Evolutionary conservation across 2,888 invertebrate species (phyloP).

Genomic region (Pantelozetes paolii): DNA sequence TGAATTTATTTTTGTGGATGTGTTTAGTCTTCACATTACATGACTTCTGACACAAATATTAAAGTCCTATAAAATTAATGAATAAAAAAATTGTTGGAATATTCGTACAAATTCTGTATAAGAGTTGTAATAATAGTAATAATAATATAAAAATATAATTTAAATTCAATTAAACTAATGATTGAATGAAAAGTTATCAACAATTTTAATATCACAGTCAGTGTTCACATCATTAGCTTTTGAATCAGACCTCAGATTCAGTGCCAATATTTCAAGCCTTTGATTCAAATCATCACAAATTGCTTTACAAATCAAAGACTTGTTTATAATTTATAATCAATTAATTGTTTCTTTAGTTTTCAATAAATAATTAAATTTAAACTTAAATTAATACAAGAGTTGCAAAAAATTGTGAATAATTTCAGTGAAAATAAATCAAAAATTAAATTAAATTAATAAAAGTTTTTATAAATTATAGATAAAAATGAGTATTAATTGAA

Average conservation of each 20-base stretch:
- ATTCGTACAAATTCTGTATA: not conserved
- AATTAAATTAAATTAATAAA: too few relatives aligned
- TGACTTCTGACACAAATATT: not conserved
- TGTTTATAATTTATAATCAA: too few relatives aligned
- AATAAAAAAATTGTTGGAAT: conserved; percentile 14
- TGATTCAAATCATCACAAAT: too few relatives aligned
- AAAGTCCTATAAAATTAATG: not conserved
- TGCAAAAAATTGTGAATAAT: not conserved
- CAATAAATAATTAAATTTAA: too few relatives aligned
- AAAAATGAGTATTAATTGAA: too few relatives aligned
- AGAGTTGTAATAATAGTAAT: not conserved
- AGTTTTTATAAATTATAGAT: too few relatives aligned
- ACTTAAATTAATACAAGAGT: not conserved
- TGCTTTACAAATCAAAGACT: too few relatives aligned
- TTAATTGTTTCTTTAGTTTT: too few relatives aligned
- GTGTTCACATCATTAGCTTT: not conserved
- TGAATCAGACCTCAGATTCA: too few relatives aligned
- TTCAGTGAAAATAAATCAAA: too few relatives aligned
- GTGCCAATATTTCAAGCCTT: too few relatives aligned
- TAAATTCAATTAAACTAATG: not conserved
- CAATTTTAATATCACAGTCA: conserved; percentile 12
- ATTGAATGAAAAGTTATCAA: too few relatives aligned
- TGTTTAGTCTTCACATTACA: not conserved
- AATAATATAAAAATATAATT: not conserved
- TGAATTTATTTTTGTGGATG: not conserved